Base-by-base conservation (phyloP, 1,140 invertebrate species). In the Apis florea region DNA sequence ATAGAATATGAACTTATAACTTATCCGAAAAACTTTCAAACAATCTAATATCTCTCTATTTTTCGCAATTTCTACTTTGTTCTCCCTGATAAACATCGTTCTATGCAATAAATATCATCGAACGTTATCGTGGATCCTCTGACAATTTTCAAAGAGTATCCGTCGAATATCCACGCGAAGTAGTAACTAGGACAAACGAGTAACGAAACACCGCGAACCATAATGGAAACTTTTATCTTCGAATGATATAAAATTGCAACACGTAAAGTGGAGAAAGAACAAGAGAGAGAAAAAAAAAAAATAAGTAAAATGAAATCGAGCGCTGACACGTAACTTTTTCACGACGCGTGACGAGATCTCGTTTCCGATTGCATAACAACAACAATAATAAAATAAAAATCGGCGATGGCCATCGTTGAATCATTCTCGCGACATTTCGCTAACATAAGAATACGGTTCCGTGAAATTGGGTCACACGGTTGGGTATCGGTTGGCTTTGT, bases 351-450 rank as follows among this genome's bases (percentile, higher is more conserved):
- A 68, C 51, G n/a, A 47, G 72, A 78, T 67, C 49, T 74, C 66
- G 51, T 79, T 66, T 83, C 63, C 56, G n/a, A 79, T 88, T 87
- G 63, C 85, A 79, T 87, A 88, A 87, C 68, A 79, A 79, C 47
- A 79, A 66, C 24, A 59, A 71, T 59, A 59, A 59, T 11, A 56
- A 53, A 21, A 70, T 9, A 15, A n/a, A 58, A n/a, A 26, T 21
- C 51, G 68, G 40, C 71, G 21, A 54, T 58, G 73, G 61, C 74
- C 31, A 21, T 63, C n/a, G 47, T 21, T 86, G 85, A 86, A 77
- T 86, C 85, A 81, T 56, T 21, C 53, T n/a, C 8, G 49, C 53
- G 40, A 49, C n/a, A 49, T 69, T 72, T 61, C 59, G 74, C 40
- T n/a, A 73, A 61, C 24, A 13, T 24, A 17, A 61, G 59, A 74